Conservation (phyloP, 2,888 invertebrate species). For the Lasioglossum vierecki region DNA sequence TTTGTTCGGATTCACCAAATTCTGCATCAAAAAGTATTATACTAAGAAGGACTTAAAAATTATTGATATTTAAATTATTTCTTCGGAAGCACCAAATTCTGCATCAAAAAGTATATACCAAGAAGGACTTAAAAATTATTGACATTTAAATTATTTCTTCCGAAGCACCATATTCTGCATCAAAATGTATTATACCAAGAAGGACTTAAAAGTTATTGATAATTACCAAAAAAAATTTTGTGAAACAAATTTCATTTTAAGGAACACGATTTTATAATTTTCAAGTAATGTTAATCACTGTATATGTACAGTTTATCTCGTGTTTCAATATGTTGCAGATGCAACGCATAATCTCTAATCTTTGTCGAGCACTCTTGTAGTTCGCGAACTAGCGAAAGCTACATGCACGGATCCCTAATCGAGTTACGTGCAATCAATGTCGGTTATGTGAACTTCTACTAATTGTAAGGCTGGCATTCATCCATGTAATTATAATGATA, state of each 20-base stretch:
- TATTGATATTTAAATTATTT: not conserved
- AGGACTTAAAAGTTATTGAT: not conserved
- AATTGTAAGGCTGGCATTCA: not conserved
- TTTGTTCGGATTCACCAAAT: not conserved
- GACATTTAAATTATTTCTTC: too few relatives aligned
- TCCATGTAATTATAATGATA: not conserved
- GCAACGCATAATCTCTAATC: not conserved
- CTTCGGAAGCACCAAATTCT: not conserved
- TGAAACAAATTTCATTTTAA: not conserved
- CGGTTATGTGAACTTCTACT: not conserved
- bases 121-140: not conserved
- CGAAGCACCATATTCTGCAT: not conserved
- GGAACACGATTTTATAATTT: too few relatives aligned
- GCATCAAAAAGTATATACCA: not conserved
- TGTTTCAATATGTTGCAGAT: not conserved
- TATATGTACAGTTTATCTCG: not conserved
- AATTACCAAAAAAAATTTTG: too few relatives aligned
- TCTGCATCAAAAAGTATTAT: not conserved
- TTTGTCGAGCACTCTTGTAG: not conserved
- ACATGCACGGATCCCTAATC: not conserved
- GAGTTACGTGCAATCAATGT: not conserved
- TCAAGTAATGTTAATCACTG: not conserved
- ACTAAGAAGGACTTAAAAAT: not conserved
- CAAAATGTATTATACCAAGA: not conserved
- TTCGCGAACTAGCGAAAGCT: not conserved